Base-by-base conservation (phyloP, 1,140 invertebrate species). In the Belonocnema kinseyi region DNA sequence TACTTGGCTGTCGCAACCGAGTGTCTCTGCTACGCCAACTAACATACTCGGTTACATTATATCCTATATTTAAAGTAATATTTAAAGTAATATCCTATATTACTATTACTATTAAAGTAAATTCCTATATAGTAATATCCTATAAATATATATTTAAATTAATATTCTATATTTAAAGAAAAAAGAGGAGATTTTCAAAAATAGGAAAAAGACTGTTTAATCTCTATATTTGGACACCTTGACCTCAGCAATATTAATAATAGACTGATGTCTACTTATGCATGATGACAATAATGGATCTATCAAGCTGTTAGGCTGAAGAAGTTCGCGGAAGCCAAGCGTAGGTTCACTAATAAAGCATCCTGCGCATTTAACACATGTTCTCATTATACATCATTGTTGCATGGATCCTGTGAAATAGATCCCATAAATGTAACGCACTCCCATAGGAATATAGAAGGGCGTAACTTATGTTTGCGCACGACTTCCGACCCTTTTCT, bases 331-430 rank as follows among this genome's bases (percentile, higher is more conserved):
- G 46, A 75, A 76, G 80, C 77, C 77, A 74, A 85, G 83, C 78
- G 77, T 85, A 83, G 81, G 76, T 79, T 85, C 76, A 80, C 82
- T 85, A 86, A 88, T 82, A 83, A 85, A 85, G 83, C 82, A 78
- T 83, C 81, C 81, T 82, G 80, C 80, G 72, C 77, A 74, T 86
- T 80, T 78, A 79, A 85, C 84, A 88, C 88, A 89, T 89, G 89
- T 87, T 88, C 87, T 90, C 87, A 85, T 90, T 91, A 90, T 86
- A 85, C 78, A 82, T 87, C 83, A 90, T 91, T 91, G 90, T 91
- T 90, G 85, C 86, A 77, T 76, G 46, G 80, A 80, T 80, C 78
- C 58, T 76, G 75, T 77, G 79, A 74, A 80, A 80, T 83, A 79
- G 73, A 86, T 84, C 78, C 73, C 77, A 78, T 80, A 83, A 83